Evolutionary conservation across 2,113 vertebrate species (phyloP).

Genomic region (Trachemys scripta): DNA sequence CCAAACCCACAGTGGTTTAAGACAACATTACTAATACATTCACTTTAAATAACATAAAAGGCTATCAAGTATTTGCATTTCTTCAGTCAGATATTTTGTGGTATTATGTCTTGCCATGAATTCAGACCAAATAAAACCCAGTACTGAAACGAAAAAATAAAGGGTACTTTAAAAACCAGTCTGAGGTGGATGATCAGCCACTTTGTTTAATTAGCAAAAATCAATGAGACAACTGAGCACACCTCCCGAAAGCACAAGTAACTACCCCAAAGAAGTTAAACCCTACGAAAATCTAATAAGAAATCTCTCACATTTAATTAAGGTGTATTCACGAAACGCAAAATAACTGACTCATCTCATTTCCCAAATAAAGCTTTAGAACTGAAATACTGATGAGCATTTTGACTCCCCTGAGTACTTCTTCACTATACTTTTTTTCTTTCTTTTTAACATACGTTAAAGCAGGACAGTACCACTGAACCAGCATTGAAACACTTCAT

Average conservation of each 20-base stretch:
- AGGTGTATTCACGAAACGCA: constrained; percentile 18
- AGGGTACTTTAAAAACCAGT: constrained; percentile 55
- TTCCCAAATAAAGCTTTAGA: constrained; percentile 3
- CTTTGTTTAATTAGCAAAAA: constrained; percentile 65
- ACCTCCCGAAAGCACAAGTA: constrained; percentile 41
- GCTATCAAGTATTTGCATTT: constrained; percentile 25
- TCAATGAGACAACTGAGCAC: constrained; percentile 32
- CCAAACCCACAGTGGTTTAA: too few relatives aligned
- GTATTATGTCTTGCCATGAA: constrained; percentile 37
- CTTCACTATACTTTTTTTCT: neutral
- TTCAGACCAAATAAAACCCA: constrained; percentile 32
- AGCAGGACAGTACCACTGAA: neutral
- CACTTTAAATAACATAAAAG: neutral
- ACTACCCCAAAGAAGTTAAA: constrained; percentile 51
- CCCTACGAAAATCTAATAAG: constrained; percentile 56
- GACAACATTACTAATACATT: too few relatives aligned
- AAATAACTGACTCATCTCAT: neutral
- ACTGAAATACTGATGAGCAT: neutral
- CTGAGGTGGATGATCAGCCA: constrained; percentile 61
- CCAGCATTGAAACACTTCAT: neutral
- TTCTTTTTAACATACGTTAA: neutral
- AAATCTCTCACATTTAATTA: constrained; percentile 35
- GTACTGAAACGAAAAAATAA: constrained; percentile 57
- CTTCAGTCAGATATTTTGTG: constrained; percentile 39
- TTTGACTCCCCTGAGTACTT: neutral